Percentiles rank a stretch among this genome's conserved stretches.
Evolutionary conservation across 1,140 invertebrate species (phyloP).

Genomic region (Diprion similis): DNA sequence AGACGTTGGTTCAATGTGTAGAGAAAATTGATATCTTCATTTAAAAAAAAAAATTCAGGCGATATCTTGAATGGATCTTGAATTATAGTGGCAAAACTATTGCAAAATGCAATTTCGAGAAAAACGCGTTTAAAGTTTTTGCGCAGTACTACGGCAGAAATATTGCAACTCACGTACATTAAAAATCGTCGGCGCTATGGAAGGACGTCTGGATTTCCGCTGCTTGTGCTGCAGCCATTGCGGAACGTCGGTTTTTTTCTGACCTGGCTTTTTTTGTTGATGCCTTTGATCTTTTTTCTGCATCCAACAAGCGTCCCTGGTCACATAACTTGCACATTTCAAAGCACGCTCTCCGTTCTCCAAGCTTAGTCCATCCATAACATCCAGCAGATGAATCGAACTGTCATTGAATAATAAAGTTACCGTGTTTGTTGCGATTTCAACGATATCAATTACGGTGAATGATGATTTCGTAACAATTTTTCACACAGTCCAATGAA

Average conservation of each 20-base stretch:
- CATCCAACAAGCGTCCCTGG: conserved; percentile 16
- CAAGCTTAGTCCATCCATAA: too few species aligned
- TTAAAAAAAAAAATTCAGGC: conserved; percentile 18
- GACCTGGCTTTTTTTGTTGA: conserved; percentile 15
- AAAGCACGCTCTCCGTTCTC: too few species aligned
- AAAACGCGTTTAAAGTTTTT: conserved; percentile 6
- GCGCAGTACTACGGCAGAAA: conserved; percentile 15
- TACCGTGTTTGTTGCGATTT: too few species aligned
- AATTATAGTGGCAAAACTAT: conserved; percentile 18
- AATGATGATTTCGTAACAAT: too few species aligned
- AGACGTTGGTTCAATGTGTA: neutral
- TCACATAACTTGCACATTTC: conserved; percentile 10
- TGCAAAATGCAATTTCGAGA: conserved; percentile 19
- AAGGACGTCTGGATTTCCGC: conserved; percentile 15
- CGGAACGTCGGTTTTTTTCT: conserved; percentile 19
- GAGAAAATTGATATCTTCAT: conserved; percentile 17
- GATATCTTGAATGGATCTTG: conserved; percentile 20
- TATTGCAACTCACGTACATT: conserved; percentile 16
- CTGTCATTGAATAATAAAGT: too few species aligned
- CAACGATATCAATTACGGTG: too few species aligned
- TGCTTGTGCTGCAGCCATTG: conserved; percentile 14
- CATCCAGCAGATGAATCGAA: too few species aligned
- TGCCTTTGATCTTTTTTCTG: conserved; percentile 17
- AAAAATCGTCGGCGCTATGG: conserved; percentile 13
- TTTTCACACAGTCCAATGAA: too few species aligned